Base-by-base conservation (phyloP, 1,140 invertebrate species). In the Listronotus bonariensis region DNA sequence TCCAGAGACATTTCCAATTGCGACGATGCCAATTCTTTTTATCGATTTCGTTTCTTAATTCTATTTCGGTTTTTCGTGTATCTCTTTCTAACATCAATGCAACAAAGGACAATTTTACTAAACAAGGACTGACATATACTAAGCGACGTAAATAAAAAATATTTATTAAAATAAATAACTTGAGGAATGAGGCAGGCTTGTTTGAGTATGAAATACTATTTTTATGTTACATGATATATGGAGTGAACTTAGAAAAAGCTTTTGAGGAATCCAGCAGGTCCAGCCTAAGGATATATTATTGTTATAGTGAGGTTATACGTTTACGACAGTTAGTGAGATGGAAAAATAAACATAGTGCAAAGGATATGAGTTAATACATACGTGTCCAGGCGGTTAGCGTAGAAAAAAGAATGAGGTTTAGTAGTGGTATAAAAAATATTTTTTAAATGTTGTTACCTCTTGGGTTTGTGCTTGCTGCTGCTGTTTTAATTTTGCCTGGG, bases 261-360 rank as follows among this genome's bases (percentile, higher is more conserved):
- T 86, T 92, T 92, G 82, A 92, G 86, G 86, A 92, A 92, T 83
- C 90, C 89, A 80, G 89, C 89, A 78, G 90, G 89, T 82, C 89
- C 89, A 82, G 89, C 89, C 89, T 91, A 75, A 26, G 20, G 20
- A 31, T 26, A 38, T 1, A 15, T 6, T 3, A 18, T 15, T 43
- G n/a, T 1, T 26, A 26, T 26, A 26, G 20, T 26, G 5, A 26
- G 20, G 7, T 15, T 15, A 48, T 10, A 26, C 4, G 10, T 15
- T 56, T n/a, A n/a, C n/a, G n/a, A n/a, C n/a, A n/a, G n/a, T n/a
- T 40, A 52, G 20, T 51, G 18, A 64, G 31, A 41, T 26, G 10
- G 38, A 36, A 20, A 65, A 1, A 32, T 36, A 8, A 7, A 7
- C 38, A 36, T 36, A 38, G 2, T 36, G 48, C 12, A 42, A 17